Conservation (phyloP, 2,113 vertebrate species). For the Ammospiza caudacuta region DNA sequence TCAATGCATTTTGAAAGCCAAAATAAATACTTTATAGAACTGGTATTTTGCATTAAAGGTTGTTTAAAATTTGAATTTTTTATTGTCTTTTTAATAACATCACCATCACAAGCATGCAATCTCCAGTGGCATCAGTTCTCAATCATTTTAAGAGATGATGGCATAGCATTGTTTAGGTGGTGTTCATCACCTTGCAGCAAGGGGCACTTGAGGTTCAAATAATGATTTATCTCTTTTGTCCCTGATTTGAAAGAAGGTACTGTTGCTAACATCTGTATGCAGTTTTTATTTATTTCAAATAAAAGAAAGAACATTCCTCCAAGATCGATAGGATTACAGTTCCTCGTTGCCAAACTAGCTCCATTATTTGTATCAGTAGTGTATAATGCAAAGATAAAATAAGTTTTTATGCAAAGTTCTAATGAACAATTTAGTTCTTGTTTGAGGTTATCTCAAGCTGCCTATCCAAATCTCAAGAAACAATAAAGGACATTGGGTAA, state of each 20-base stretch:
- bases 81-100: background rate
- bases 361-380: slow-evolving; percentile 47
- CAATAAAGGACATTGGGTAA: slow-evolving; percentile 50
- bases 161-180: background rate
- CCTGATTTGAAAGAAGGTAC: slow-evolving; percentile 28
- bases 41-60: background rate
- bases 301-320: slow-evolving; percentile 42
- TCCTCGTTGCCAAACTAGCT: background rate
- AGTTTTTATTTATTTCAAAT: slow-evolving; percentile 12
- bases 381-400: slow-evolving; percentile 32
- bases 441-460: slow-evolving; percentile 58
- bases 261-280: slow-evolving; percentile 19
- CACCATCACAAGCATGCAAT: background rate
- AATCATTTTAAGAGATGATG: background rate
- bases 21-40: background rate
- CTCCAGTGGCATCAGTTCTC: background rate
- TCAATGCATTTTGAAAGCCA: background rate
- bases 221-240: background rate
- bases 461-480: slow-evolving; percentile 22
- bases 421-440: slow-evolving; percentile 64
- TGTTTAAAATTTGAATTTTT: background rate
- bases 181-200: background rate
- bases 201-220: background rate
- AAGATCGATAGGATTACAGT: background rate
- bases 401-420: slow-evolving; percentile 58